Percentiles rank a stretch among this genome's conserved stretches.
phyloP scores from a whole-genome alignment of 2,113 vertebrate genomes.

The Coptodon rendalli region DNA sequence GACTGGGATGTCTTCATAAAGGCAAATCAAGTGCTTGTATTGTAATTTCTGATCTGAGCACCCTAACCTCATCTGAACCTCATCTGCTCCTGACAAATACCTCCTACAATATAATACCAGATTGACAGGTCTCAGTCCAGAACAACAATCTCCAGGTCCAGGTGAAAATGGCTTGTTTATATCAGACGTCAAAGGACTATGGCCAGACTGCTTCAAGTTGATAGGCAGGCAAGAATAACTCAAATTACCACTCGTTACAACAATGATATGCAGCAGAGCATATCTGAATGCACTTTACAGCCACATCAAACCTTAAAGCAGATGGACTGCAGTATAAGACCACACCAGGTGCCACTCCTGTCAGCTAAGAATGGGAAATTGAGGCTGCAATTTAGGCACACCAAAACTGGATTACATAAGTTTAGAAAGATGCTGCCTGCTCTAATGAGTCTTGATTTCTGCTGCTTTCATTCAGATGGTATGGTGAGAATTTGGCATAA shows the following conservation, averaged over 20 bases:
- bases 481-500: neutral
- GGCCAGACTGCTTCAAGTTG: neutral
- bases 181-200: rapidly evolving
- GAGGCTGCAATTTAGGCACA: neutral
- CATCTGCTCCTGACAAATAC: neutral
- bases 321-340: neutral
- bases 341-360: neutral
- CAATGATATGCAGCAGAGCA: neutral
- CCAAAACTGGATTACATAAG: neutral
- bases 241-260: neutral
- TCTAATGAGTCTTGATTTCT: neutral
- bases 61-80: neutral
- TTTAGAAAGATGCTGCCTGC: neutral
- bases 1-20: neutral
- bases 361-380: neutral
- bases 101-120: neutral
- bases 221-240: rapidly evolving
- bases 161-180: neutral
- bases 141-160: neutral
- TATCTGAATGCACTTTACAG: neutral
- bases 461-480: neutral
- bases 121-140: neutral
- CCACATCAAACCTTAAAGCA: neutral
- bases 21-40: neutral
- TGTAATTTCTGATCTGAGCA: neutral